A percentile compares a stretch with the other conserved stretches of the same genome.
phyloP scores from a whole-genome alignment of 2,113 vertebrate genomes.

The Pristiophorus japonicus region DNA sequence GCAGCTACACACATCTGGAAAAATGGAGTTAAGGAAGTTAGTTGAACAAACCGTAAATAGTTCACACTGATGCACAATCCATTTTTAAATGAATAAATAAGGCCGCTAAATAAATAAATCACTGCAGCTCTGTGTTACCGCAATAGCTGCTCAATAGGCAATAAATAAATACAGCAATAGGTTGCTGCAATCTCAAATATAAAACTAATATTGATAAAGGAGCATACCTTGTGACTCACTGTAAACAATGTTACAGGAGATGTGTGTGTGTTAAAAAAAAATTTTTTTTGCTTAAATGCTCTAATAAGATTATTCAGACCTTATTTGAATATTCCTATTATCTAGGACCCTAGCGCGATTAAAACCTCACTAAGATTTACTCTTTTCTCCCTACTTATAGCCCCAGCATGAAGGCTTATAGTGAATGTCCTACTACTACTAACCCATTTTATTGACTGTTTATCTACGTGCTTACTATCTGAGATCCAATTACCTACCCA shows the following conservation, averaged over 20 bases:
- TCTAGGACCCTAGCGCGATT: background rate
- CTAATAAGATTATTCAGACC: background rate
- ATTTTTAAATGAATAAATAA: background rate
- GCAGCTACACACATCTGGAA: slow-evolving; percentile 50
- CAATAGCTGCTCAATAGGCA: background rate
- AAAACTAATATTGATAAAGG: background rate
- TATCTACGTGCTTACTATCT: background rate
- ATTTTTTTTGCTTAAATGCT: background rate
- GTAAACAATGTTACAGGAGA: background rate
- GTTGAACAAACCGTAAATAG: background rate
- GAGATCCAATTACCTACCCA: background rate
- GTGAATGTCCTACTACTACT: background rate
- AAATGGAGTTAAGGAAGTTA: slow-evolving; percentile 6
- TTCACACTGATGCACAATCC: background rate
- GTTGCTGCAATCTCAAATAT: background rate
- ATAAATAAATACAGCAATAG: background rate
- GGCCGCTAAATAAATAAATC: background rate
- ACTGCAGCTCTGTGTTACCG: background rate
- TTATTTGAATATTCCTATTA: background rate
- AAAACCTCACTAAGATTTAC: background rate
- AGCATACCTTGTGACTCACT: background rate
- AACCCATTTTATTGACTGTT: background rate
- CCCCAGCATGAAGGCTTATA: background rate
- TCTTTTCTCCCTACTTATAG: background rate
- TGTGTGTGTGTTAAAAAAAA: background rate